Base-by-base conservation (phyloP, 2,113 vertebrate species). In the Poeciliopsis occidentalis region DNA sequence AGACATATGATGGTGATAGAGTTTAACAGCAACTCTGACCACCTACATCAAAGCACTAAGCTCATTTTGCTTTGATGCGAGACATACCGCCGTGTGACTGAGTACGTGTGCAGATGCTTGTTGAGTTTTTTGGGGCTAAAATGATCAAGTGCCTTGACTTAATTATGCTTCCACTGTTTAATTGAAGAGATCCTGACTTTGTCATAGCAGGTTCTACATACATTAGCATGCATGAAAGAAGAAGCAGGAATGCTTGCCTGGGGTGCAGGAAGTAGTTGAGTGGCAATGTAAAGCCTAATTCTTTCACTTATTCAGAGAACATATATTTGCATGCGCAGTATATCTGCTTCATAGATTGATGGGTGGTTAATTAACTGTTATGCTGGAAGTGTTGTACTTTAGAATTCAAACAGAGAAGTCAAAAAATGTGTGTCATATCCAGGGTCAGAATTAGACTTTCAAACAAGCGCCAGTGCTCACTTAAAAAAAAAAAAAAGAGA, bases 361-460 rank as follows among this genome's bases (percentile, higher is more conserved):
- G 67, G 76, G 72, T 89, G 74, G 82, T 90, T 88, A 86, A 87
- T 89, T 75, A 83, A 89, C 76, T 84, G 71, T 79, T 83, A 74
- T 66, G 77, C 57, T 67, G 69, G 39, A 73, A 76, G 64, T 30
- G 68, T n/a, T 76, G 80, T 71, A 60, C 63, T 80, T 83, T 65
- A 51, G 79, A 78, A 90, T 84, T 87, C 71, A 80, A 75, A 80
- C 61, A 75, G 73, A 82, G 73, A 63, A 29, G 37, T 26, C 31
- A 71, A 29, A 80, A 75, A 17, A 41, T 19, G 11, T 39, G 47
- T 34, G 67, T 76, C 44, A 51, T 79, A 84, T 73, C 71, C 54
- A 72, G 76, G 73, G 75, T 82, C 37, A 30, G 26, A 85, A 85
- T 87, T 79, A 80, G 73, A 87, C 75, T 88, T 84, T 85, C 72